phyloP scores from a whole-genome alignment of 2,888 invertebrate species.

The Pachymerium ferrugineum region DNA sequence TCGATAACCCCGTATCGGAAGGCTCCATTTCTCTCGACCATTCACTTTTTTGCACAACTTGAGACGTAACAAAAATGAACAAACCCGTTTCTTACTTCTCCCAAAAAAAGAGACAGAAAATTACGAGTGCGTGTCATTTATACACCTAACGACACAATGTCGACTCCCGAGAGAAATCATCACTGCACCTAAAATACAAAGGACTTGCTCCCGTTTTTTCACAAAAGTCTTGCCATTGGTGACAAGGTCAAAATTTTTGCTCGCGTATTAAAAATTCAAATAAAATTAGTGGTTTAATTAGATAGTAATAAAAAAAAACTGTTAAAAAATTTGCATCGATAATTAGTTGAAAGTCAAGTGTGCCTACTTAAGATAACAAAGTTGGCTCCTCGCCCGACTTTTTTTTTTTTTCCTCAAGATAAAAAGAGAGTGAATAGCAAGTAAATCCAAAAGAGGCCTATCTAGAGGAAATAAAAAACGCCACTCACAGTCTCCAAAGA shows the following conservation, averaged over 20 bases:
- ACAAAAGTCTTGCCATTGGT: too few species aligned
- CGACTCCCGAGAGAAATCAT: conserved; percentile 5
- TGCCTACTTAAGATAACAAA: conserved; percentile 15
- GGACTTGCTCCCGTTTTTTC: too few species aligned
- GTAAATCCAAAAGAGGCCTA: too few species aligned
- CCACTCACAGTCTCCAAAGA: conserved; percentile 16
- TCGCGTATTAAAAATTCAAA: background rate
- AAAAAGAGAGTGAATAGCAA: too few species aligned
- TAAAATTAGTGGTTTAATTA: background rate
- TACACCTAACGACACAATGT: conserved; percentile 24
- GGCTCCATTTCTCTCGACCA: too few species aligned
- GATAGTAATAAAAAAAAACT: background rate
- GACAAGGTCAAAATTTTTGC: background rate
- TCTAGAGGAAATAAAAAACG: background rate
- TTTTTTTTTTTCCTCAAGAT: background rate
- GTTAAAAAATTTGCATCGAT: conserved; percentile 5
- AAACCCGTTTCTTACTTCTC: background rate
- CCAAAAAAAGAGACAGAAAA: background rate
- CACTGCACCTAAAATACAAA: background rate
- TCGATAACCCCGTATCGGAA: too few species aligned
- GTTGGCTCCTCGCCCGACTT: background rate
- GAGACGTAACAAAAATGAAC: too few species aligned
- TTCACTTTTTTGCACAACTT: too few species aligned
- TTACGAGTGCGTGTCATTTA: conserved; percentile 20
- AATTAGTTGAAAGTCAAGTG: background rate